phyloP scores from a whole-genome alignment of 2,113 vertebrate genomes.

The Odobenus rosmarus region DNA sequence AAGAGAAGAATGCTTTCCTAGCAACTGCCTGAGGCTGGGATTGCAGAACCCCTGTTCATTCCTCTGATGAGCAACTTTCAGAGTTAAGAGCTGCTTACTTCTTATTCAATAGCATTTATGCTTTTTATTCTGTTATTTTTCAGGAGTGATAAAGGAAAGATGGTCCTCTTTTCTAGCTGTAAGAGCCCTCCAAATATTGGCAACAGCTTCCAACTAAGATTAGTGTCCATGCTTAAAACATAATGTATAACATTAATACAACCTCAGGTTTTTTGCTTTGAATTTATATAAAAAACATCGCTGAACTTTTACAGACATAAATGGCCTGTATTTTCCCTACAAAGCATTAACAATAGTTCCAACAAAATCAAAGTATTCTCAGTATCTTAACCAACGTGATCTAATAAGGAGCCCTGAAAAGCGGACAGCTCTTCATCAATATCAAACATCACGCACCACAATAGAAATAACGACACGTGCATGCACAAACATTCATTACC shows the following conservation, averaged over 20 bases:
- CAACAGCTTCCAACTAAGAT: constrained; percentile 41
- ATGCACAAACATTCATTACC: constrained; percentile 85
- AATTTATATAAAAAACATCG: constrained; percentile 10
- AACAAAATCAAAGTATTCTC: constrained; percentile 24
- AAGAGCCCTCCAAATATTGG: constrained; percentile 44
- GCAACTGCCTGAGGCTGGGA: not conserved
- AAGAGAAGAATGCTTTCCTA: not conserved
- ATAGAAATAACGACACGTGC: constrained; percentile 46
- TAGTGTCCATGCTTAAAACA: constrained; percentile 23
- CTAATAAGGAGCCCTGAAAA: constrained; percentile 18
- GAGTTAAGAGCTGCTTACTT: constrained; percentile 45
- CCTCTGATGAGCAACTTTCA: not conserved
- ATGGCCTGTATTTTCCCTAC: not conserved
- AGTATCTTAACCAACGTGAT: not conserved
- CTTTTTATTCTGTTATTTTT: constrained; percentile 40
- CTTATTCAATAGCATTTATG: constrained; percentile 8
- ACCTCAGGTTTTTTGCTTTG: not conserved
- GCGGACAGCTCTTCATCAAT: not conserved
- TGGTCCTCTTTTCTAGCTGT: not conserved
- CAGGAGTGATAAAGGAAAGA: not conserved
- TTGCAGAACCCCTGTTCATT: constrained; percentile 5
- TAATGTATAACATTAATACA: constrained; percentile 17
- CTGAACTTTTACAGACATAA: constrained; percentile 17
- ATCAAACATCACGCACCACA: constrained; percentile 60
- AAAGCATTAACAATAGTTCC: not conserved